A percentile compares a stretch with the other conserved stretches of the same genome.
phyloP scores from a whole-genome alignment of 2,888 invertebrate species.

The Anticlea derivata region DNA sequence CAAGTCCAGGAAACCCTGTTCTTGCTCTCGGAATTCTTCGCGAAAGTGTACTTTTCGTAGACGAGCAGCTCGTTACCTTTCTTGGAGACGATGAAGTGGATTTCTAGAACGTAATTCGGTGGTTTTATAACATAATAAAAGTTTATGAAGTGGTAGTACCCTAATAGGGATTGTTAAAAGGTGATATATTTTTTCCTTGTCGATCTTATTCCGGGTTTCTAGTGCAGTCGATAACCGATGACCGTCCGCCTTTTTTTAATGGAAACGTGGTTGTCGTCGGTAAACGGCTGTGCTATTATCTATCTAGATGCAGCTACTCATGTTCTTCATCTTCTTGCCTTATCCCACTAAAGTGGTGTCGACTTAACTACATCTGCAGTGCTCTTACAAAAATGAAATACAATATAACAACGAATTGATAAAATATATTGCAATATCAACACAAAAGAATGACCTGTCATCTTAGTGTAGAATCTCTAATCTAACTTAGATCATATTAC shows the following conservation, averaged over 20 bases:
- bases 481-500: too few relatives aligned
- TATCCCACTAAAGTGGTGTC: too few relatives aligned
- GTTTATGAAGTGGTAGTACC: too few relatives aligned
- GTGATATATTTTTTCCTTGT: too few relatives aligned
- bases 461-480: background rate
- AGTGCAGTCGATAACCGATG: background rate
- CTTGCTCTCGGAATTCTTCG: slow-evolving; percentile 58
- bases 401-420: slow-evolving; percentile 4
- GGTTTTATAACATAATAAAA: background rate
- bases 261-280: too few relatives aligned
- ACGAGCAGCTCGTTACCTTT: slow-evolving; percentile 63
- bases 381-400: too few relatives aligned
- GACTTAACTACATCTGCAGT: too few relatives aligned
- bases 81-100: slow-evolving; percentile 68
- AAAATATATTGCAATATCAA: slow-evolving; percentile 16
- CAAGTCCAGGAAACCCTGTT: slow-evolving; percentile 61
- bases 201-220: too few relatives aligned
- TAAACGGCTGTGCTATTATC: too few relatives aligned
- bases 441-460: background rate
- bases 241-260: background rate
- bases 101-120: slow-evolving; percentile 46
- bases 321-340: too few relatives aligned
- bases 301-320: too few relatives aligned
- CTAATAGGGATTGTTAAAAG: too few relatives aligned
- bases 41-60: slow-evolving; percentile 63